Evolutionary conservation across 2,797 vertebrate species (phyloP).

Genomic region (Pteronotus mesoamericanus): DNA sequence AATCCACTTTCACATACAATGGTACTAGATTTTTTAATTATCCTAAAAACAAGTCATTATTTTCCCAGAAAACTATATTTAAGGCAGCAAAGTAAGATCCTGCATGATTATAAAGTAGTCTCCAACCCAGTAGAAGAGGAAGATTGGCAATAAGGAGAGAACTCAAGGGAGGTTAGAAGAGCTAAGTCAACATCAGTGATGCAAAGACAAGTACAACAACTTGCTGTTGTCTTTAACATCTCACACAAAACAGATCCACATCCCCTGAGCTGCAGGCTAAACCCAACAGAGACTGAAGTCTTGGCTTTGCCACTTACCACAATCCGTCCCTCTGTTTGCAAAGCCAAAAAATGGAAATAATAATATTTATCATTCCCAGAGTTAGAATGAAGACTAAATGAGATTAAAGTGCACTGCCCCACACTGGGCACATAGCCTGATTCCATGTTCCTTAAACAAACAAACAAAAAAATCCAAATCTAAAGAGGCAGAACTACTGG

Average conservation of each 20-base stretch:
- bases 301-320: background rate
- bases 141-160: background rate
- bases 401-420: background rate
- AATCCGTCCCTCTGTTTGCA: background rate
- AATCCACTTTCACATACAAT: slow-evolving; percentile 1
- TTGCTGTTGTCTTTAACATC: background rate
- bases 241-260: background rate
- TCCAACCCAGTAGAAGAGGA: background rate
- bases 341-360: background rate
- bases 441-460: background rate
- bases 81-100: background rate
- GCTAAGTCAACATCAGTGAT: background rate
- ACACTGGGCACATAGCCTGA: background rate
- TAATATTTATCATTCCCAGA: background rate
- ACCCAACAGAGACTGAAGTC: background rate
- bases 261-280: background rate
- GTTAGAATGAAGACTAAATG: background rate
- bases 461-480: background rate
- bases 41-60: slow-evolving; percentile 13
- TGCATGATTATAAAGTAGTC: background rate
- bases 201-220: background rate
- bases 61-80: slow-evolving; percentile 25
- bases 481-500: background rate
- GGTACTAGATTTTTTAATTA: slow-evolving; percentile 25
- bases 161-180: background rate